Conservation (phyloP, 1,140 invertebrate species). For the Macrosteles quadrilineatus region DNA sequence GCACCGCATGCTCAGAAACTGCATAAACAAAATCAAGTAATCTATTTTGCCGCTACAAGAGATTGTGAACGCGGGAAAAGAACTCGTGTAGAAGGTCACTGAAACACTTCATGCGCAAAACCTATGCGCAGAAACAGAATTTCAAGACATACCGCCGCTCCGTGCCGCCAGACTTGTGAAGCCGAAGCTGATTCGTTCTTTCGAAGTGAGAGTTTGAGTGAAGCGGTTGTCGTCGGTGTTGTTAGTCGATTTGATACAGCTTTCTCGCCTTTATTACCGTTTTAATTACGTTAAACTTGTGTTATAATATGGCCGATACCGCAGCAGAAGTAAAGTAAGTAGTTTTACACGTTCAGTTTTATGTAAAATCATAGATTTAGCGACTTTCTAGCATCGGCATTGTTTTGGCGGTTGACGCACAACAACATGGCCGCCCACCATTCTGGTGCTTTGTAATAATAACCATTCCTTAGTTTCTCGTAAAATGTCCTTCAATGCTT, state of each 20-base stretch:
- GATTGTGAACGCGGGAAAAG: background rate
- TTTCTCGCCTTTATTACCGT: constrained; percentile 25
- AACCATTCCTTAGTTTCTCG: constrained; percentile 14
- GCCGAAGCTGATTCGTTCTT: constrained; percentile 22
- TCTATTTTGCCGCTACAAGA: no score
- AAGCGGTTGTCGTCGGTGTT: constrained; percentile 37
- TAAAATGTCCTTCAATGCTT: background rate
- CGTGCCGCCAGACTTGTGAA: constrained; percentile 29
- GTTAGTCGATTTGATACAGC: no score
- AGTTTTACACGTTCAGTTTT: background rate
- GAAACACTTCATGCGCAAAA: constrained; percentile 7
- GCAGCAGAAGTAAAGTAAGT: constrained; percentile 38
- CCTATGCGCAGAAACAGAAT: background rate
- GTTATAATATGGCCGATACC: constrained; percentile 35
- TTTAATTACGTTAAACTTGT: constrained; percentile 17
- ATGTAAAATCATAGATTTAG: constrained; percentile 13
- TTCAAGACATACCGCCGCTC: constrained; percentile 13
- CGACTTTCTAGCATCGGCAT: background rate
- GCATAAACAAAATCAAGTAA: no score
- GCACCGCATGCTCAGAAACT: no score
- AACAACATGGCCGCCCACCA: constrained; percentile 35
- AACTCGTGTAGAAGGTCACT: background rate
- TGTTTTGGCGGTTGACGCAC: constrained; percentile 34
- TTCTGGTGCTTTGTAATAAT: constrained; percentile 20
- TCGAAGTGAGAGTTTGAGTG: constrained; percentile 31